Evolutionary conservation across 37 sponge, comb jelly and placozoan genomes (phyloP), one percentile per base, ranked within the genome.

Genomic region (Theonella swinhoei): DNA sequence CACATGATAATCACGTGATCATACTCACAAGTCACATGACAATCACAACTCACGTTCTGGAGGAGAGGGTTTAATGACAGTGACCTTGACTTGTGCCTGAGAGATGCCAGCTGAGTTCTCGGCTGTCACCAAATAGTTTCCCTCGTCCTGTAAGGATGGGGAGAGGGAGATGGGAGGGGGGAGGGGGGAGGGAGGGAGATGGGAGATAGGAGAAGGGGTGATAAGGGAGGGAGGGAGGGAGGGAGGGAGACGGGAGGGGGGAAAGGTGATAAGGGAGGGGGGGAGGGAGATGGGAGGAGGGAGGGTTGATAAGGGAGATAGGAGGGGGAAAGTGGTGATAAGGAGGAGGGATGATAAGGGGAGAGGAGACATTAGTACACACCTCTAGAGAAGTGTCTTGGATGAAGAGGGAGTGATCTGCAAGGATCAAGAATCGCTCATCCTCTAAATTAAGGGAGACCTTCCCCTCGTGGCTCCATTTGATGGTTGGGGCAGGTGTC

Each of bases 351-450:
- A 66, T 9, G 31, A 29, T 23, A 29, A 66, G 68, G 31, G 68
- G 31, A 5, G 31, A 29, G 31, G 68, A 66, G 68, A 19, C 20
- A 66, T 9, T 23, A 24, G n/a, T 5, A 29, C 20, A n/a, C 8
- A 47, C 54, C 54, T 47, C 54, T 7, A 47, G 54, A 17, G 54
- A 47, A 14, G 87, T 87, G 61, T 75, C 75, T 0, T 66, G 59
- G 68, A 80, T 66, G 75, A 85, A 78, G 79, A 85, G 86, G 61
- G 90, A 90, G 64, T 62, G 61, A 47, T 80, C 90, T 4, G 85
- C 77, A 64, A 90, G 81, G 41, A 78, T 43, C 0, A 67, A 40
- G 71, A 80, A 90, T 24, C 68, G 42, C 70, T 90, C 80, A 75
- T 85, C 74, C 68, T 85, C 86, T 59, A 90, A 25, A n/a, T n/a